Conservation (phyloP, 1,140 invertebrate genomes). For the Condylostylus longicornis region DNA sequence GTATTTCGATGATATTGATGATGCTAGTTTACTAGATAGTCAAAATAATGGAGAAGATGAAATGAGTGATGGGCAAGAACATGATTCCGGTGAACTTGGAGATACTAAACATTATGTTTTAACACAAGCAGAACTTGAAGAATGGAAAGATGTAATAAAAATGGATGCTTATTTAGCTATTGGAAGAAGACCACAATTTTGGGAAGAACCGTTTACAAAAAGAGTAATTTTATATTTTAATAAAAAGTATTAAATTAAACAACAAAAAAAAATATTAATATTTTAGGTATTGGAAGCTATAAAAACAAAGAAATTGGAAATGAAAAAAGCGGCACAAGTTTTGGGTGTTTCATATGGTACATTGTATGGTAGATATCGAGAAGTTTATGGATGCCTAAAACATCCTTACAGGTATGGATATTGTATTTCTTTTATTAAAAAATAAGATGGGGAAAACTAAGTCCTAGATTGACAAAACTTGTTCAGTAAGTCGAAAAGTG, state of each 20-base stretch:
- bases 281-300: slow-evolving; percentile 64
- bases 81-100: slow-evolving; percentile 11
- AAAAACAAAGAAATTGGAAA: slow-evolving; percentile 76
- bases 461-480: too few species aligned
- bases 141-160: slow-evolving; percentile 57
- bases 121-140: slow-evolving; percentile 26
- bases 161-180: slow-evolving; percentile 77
- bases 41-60: slow-evolving; percentile 8
- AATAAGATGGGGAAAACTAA: too few species aligned
- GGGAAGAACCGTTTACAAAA: slow-evolving; percentile 72
- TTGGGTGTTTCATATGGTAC: slow-evolving; percentile 79
- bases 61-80: not conserved
- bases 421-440: not conserved
- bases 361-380: slow-evolving; percentile 70
- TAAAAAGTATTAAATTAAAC: not conserved
- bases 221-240: slow-evolving; percentile 30
- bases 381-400: slow-evolving; percentile 76
- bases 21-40: slow-evolving; percentile 1
- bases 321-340: slow-evolving; percentile 81
- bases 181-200: slow-evolving; percentile 73
- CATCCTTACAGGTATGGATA: slow-evolving; percentile 24
- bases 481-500: too few species aligned
- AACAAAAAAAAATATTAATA: slow-evolving; percentile 1
- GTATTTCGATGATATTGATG: not conserved
- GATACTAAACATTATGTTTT: slow-evolving; percentile 27